Conservation (phyloP, 2,888 invertebrate genomes). For the Schrankia costaestrigalis region DNA sequence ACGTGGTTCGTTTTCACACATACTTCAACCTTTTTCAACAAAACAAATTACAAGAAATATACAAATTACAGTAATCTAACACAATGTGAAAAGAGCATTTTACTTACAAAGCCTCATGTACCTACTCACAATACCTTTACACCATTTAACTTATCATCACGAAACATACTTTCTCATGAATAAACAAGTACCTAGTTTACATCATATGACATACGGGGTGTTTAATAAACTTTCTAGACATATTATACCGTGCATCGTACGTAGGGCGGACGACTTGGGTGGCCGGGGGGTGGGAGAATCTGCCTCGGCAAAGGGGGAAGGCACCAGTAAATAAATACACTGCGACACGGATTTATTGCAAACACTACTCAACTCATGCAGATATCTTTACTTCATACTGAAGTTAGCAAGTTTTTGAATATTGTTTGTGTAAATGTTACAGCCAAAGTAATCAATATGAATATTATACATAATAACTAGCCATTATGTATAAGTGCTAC, state of each 20-base stretch:
- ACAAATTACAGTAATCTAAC: background rate
- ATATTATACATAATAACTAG: too few relatives aligned
- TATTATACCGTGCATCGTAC: slow-evolving; percentile 37
- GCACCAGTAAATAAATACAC: slow-evolving; percentile 70
- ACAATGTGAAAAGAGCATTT: slow-evolving; percentile 11
- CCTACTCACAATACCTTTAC: slow-evolving; percentile 9
- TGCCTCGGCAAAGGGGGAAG: slow-evolving; percentile 24
- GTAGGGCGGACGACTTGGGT: slow-evolving; percentile 37
- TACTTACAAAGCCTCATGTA: slow-evolving; percentile 14
- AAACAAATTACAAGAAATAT: background rate
- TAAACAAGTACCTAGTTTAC: slow-evolving; percentile 35
- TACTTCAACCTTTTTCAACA: too few relatives aligned
- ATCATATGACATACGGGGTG: slow-evolving; percentile 29
- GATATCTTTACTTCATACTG: slow-evolving; percentile 32
- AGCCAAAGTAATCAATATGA: too few relatives aligned
- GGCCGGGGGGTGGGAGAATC: slow-evolving; percentile 20
- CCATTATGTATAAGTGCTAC: too few relatives aligned
- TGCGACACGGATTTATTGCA: slow-evolving; percentile 71
- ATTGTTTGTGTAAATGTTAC: background rate
- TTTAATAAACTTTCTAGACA: slow-evolving; percentile 39
- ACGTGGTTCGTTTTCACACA: too few relatives aligned
- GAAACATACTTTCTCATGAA: slow-evolving; percentile 34
- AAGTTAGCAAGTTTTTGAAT: slow-evolving; percentile 17
- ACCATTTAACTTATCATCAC: slow-evolving; percentile 29
- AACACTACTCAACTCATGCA: slow-evolving; percentile 49